These are phyloP conservation scores for Thecocarcelia acutangulata DNA, from an alignment of 2,888 invertebrate genomes.

Conservation along the genomic window DNA sequence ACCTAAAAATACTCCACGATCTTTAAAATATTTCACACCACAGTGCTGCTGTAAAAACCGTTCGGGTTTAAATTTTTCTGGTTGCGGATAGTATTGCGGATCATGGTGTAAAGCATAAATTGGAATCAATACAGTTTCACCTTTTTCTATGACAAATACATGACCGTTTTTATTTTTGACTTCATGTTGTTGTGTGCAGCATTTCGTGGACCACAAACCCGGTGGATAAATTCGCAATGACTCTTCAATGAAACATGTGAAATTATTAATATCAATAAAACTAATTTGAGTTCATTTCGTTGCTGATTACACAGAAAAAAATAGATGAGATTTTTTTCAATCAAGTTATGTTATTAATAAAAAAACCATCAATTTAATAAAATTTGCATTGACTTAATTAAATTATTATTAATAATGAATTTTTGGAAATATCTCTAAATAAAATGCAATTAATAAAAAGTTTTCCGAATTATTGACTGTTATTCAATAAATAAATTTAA, in stretches of 20 bases:
- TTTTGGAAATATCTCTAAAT: too few species aligned
- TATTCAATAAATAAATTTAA: too few species aligned
- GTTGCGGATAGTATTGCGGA: constrained; percentile 75
- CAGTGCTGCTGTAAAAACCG: constrained; percentile 77
- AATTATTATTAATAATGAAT: too few species aligned
- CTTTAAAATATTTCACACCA: constrained; percentile 75
- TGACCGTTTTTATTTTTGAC: constrained; percentile 73
- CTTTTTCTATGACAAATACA: constrained; percentile 72
- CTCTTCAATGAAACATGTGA: constrained; percentile 70
- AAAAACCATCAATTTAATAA: too few species aligned
- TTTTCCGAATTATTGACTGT: too few species aligned
- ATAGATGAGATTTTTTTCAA: too few species aligned
- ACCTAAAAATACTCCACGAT: constrained; percentile 78
- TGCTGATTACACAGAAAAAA: too few species aligned
- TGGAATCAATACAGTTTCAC: constrained; percentile 76
- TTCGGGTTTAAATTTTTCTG: constrained; percentile 77
- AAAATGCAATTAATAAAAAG: too few species aligned
- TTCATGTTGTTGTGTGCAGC: constrained; percentile 75
- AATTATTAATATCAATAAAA: too few species aligned
- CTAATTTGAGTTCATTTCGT: too few species aligned
- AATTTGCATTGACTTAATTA: too few species aligned
- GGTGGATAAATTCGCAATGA: constrained; percentile 77
- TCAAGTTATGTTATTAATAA: too few species aligned
- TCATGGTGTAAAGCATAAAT: constrained; percentile 78
- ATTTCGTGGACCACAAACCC: constrained; percentile 75